Conservation (phyloP, 2,113 vertebrate species). For the Gnathonemus longibarbis region DNA sequence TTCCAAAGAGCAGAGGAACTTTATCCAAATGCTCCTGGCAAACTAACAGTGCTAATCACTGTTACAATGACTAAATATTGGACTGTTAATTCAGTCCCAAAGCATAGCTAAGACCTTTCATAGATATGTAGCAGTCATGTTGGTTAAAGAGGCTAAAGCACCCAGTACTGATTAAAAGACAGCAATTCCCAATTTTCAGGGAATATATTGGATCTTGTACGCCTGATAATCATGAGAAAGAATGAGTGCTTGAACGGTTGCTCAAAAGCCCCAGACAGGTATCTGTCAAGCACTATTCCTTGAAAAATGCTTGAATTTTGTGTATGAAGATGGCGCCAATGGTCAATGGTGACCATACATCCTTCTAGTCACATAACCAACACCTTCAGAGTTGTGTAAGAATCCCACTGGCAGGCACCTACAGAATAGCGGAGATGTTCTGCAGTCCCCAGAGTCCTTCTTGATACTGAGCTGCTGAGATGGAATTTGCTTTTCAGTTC, state of each 20-base stretch:
- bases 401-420: not conserved
- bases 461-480: not conserved
- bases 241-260: not conserved
- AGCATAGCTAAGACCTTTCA: not conserved
- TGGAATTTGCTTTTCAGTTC: not conserved
- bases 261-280: not conserved
- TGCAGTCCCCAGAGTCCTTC: not conserved
- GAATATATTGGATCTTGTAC: not conserved
- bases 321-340: not conserved
- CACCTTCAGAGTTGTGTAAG: not conserved
- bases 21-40: not conserved
- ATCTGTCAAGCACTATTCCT: not conserved
- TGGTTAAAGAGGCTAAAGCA: not conserved
- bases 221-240: not conserved
- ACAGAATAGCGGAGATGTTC: not conserved
- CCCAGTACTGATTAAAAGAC: not conserved
- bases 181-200: not conserved
- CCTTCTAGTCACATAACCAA: not conserved
- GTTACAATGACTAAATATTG: conserved; percentile 10
- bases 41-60: not conserved
- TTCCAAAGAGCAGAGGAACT: not conserved
- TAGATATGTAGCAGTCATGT: not conserved
- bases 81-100: not conserved
- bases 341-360: not conserved
- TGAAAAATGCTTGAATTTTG: not conserved